Base-by-base conservation (phyloP, 2,888 invertebrate species). In the Theretra japonica region DNA sequence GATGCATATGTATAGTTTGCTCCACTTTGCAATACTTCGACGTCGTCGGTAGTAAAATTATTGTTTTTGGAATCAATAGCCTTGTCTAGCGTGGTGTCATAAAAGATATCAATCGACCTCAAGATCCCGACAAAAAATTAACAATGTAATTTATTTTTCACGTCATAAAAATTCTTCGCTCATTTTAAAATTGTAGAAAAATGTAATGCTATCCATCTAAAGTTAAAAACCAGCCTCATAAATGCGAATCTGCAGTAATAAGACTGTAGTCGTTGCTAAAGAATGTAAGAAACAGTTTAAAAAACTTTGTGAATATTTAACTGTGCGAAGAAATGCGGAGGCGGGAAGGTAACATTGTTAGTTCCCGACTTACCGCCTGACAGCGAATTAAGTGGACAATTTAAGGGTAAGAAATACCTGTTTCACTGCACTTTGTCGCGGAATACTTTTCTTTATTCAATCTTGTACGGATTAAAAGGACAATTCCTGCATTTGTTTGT, bases 341-440 rank as follows among this genome's bases (percentile, higher is more conserved):
- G 62, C 7, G 62, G 15, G 21, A 1, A 41, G 33, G 21, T 41
- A 62, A 62, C 62, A 15, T 62, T 62, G 41, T 62, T 62, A 62
- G 41, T 62, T 62, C 21, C 41, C 62, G 21, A 21, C 62, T 62
- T 30, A 53, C 53, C 53, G 53, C 33, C 15, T 62, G 8, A 21
- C n/a, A 11, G 33, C 15, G 33, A n/a, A 62, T 41, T 62, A 33
- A 62, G 21, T 15, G n/a, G 53, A 41, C 33, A 33, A 62, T 60
- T 30, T 60, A 33, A 60, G n/a, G 60, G 8, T 21, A 41, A 21
- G 19, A 41, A 62, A 62, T 41, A n/a, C 21, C 41, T 21, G 33
- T 60, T 30, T 33, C 2, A 11, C 4, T 17, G 25, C 25, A 25
- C 3, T 59, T 41, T 33, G n/a, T 41, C 41, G 11, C 15, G 11